Percentiles rank a stretch among this genome's conserved stretches.
These are phyloP conservation scores for Coptotermes formosanus DNA, from an alignment of 1,140 invertebrate genomes.

Conservation along the genomic window DNA sequence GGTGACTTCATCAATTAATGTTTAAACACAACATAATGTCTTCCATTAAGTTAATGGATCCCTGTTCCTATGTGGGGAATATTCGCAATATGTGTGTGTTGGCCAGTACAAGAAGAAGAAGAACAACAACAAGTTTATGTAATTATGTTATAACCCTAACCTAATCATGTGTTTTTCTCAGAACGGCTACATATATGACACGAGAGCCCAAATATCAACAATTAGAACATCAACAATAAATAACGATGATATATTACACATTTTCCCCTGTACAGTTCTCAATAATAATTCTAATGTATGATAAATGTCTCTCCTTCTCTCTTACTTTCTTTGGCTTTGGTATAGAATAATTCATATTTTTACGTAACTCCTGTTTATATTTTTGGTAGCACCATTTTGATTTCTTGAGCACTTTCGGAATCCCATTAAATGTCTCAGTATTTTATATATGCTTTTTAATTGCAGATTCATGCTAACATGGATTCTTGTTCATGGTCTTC, in stretches of 20 bases:
- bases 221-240: constrained; percentile 28
- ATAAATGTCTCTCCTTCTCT: neutral
- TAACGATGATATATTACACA: constrained; percentile 22
- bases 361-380: constrained; percentile 16
- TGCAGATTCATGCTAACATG: constrained; percentile 9
- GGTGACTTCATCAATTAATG: too few species aligned
- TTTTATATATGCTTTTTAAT: neutral
- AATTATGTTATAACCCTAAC: too few species aligned
- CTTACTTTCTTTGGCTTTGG: neutral
- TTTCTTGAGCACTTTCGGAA: constrained; percentile 33
- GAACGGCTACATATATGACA: neutral
- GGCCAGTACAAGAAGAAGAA: too few species aligned
- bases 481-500: neutral
- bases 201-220: constrained; percentile 25
- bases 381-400: constrained; percentile 33
- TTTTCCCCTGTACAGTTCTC: neutral
- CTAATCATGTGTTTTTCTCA: too few species aligned
- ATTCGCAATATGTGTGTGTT: too few species aligned
- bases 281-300: neutral
- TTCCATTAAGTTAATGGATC: too few species aligned
- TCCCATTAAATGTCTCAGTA: constrained; percentile 29
- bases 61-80: too few species aligned
- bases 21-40: too few species aligned
- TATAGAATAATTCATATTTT: neutral
- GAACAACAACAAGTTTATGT: too few species aligned